Evolutionary conservation across 2,113 vertebrate genomes (phyloP).

Genomic region (Psephotus haematonotus): DNA sequence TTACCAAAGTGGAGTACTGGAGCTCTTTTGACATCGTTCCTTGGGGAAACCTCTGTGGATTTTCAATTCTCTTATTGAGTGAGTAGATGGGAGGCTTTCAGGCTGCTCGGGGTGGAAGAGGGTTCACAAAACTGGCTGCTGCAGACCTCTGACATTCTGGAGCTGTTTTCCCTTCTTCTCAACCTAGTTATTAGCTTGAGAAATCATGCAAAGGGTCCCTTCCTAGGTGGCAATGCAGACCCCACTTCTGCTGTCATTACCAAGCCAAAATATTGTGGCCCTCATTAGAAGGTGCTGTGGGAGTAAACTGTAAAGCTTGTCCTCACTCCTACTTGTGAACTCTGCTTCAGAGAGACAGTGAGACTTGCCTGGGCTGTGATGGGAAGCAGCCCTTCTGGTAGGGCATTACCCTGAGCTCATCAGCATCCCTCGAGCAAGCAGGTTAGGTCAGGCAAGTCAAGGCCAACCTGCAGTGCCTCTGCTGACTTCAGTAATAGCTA

Average conservation of each 20-base stretch:
- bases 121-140: not conserved
- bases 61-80: slow-evolving; percentile 91
- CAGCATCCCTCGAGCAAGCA: not conserved
- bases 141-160: not conserved
- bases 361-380: fast-evolving
- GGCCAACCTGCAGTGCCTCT: not conserved
- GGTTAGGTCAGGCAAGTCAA: not conserved
- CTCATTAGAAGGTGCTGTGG: not conserved
- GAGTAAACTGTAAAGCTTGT: not conserved
- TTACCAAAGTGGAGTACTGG: slow-evolving; percentile 92
- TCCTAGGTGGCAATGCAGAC: not conserved
- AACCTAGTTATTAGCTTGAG: not conserved
- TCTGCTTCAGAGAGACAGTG: not conserved
- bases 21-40: slow-evolving; percentile 83
- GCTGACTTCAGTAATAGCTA: not conserved
- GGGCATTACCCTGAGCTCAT: not conserved
- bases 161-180: not conserved
- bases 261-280: not conserved
- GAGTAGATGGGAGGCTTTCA: slow-evolving; percentile 13
- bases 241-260: not conserved
- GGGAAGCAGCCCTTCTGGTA: not conserved
- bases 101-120: not conserved
- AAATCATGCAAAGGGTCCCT: not conserved
- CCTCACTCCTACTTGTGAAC: not conserved
- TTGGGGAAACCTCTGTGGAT: slow-evolving; percentile 92